A percentile compares a stretch with the other conserved stretches of the same genome.
Conservation (phyloP, 2,888 invertebrate species). For the Leptinotarsa juncta region DNA sequence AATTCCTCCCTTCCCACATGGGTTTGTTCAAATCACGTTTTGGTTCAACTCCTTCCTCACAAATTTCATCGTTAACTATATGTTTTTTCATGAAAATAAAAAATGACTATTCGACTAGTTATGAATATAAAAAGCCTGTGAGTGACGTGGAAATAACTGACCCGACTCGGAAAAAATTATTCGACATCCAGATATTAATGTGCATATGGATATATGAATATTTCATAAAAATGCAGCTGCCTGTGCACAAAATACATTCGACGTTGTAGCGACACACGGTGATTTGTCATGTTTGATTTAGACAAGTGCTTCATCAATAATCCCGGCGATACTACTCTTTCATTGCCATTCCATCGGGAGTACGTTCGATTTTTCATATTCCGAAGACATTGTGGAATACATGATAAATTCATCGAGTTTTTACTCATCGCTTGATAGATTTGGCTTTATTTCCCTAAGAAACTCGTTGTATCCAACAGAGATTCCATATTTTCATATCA, state of each 20-base stretch:
- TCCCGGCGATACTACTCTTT: constrained; percentile 18
- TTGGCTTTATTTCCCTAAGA: too few species aligned
- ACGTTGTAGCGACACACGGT: neutral
- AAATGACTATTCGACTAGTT: neutral
- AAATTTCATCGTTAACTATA: neutral
- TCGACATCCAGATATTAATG: neutral
- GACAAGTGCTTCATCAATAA: constrained; percentile 26
- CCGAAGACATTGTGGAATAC: neutral
- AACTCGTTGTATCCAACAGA: too few species aligned
- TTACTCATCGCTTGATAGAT: too few species aligned
- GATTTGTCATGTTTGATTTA: constrained; percentile 22
- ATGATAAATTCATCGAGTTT: neutral
- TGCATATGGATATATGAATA: constrained; percentile 8
- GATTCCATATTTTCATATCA: too few species aligned
- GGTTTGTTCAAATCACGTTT: too few species aligned
- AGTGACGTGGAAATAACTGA: neutral
- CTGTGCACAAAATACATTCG: neutral
- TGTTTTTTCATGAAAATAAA: neutral
- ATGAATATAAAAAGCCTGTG: neutral
- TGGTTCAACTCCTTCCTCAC: too few species aligned
- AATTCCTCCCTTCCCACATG: too few species aligned
- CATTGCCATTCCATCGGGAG: neutral
- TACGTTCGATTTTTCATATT: neutral
- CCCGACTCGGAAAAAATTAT: neutral
- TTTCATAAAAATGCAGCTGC: constrained; percentile 12